Percentiles rank a stretch among this genome's conserved stretches.
Conservation (phyloP, 1,140 invertebrate species). For the Oedothorax gibbosus region DNA sequence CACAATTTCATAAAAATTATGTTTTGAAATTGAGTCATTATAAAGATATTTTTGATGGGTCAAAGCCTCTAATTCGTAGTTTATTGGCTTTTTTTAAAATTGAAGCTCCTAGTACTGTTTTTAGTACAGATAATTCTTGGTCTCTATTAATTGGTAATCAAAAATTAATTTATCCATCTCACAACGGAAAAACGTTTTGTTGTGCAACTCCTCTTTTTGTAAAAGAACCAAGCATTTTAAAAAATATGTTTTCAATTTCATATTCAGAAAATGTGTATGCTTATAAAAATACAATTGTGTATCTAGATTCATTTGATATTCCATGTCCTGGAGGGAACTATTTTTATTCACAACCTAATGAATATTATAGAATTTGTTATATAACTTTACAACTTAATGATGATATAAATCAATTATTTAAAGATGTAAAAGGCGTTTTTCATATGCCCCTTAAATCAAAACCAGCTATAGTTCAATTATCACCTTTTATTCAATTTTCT, state of each 20-base stretch:
- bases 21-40: conserved; percentile 38
- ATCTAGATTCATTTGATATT: conserved; percentile 11
- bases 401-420: neutral
- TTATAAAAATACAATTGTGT: conserved; percentile 29
- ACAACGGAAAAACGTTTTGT: neutral
- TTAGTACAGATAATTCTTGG: conserved; percentile 19
- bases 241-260: neutral
- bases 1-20: conserved; percentile 4
- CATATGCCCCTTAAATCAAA: conserved; percentile 1
- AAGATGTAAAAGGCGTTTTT: neutral
- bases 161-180: conserved; percentile 5
- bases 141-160: conserved; percentile 9
- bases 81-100: conserved; percentile 35
- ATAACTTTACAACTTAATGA: neutral
- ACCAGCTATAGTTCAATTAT: neutral
- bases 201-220: conserved; percentile 11
- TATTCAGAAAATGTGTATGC: conserved; percentile 24
- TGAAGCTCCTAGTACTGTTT: conserved; percentile 4
- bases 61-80: neutral
- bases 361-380: conserved; percentile 10
- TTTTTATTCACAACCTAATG: neutral
- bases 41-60: conserved; percentile 8
- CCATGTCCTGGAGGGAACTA: conserved; percentile 30
- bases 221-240: neutral
- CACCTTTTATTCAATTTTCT: neutral